Percentiles rank a stretch among this genome's conserved stretches.
These are phyloP conservation scores for Crotalus tigris DNA, from an alignment of 2,113 vertebrate genomes.

Conservation along the genomic window DNA sequence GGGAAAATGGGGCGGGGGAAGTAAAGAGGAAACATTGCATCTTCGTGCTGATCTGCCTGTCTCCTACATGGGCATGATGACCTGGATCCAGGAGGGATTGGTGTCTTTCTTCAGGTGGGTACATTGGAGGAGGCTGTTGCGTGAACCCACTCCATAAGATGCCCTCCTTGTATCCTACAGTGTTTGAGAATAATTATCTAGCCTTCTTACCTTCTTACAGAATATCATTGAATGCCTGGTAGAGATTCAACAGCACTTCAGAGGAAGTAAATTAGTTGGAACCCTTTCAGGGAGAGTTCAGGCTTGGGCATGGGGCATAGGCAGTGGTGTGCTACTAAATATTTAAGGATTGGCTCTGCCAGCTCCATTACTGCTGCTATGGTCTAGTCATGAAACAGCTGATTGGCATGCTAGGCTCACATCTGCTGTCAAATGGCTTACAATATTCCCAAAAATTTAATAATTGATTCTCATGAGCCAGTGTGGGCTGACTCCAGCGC, in stretches of 20 bases:
- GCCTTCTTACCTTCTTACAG: not conserved
- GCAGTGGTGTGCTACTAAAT: not conserved
- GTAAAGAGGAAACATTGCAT: not conserved
- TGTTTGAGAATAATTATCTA: not conserved
- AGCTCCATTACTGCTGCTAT: not conserved
- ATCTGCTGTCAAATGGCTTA: not conserved
- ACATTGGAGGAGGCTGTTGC: not conserved
- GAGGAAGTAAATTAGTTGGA: not conserved
- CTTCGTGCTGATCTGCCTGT: not conserved
- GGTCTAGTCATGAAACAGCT: not conserved
- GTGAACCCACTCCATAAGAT: not conserved
- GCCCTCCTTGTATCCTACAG: not conserved
- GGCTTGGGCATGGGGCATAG: not conserved
- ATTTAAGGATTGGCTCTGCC: not conserved
- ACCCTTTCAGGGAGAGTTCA: not conserved
- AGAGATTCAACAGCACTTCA: not conserved
- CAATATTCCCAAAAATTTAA: not conserved
- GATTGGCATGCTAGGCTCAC: not conserved
- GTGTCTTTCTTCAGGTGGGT: not conserved
- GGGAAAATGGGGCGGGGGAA: not conserved
- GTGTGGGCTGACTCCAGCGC: not conserved
- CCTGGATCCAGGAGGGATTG: not conserved
- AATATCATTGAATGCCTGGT: not conserved
- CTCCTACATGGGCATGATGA: not conserved
- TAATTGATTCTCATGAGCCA: not conserved